These are phyloP conservation scores for Neotoxoptera formosana DNA, from an alignment of 1,140 invertebrate genomes.

Conservation along the genomic window DNA sequence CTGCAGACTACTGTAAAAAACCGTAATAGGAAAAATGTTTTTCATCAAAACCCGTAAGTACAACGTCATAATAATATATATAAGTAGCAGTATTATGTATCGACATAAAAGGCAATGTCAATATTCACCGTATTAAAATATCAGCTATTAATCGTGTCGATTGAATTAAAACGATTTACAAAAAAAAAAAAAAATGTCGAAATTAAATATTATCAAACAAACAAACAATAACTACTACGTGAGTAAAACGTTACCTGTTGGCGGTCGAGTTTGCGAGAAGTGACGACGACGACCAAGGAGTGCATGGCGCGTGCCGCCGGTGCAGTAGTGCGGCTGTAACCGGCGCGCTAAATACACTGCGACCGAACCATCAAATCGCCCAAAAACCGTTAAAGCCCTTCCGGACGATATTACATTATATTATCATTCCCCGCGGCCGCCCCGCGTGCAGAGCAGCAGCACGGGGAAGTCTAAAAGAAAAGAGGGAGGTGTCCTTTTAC, in stretches of 20 bases:
- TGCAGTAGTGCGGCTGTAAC: constrained; percentile 49
- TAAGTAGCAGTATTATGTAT: no score
- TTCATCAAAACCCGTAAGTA: no score
- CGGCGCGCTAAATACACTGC: constrained; percentile 57
- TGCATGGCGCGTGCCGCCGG: constrained; percentile 51
- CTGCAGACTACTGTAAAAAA: no score
- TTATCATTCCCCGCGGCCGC: background rate
- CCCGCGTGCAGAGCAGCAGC: background rate
- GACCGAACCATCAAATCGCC: constrained; percentile 48
- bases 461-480: background rate
- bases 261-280: constrained; percentile 52
- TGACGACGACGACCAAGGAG: constrained; percentile 44
- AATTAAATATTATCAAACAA: background rate
- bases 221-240: no score
- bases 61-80: no score
- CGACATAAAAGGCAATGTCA: no score
- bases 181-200: background rate
- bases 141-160: background rate
- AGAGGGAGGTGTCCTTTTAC: constrained; percentile 1
- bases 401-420: constrained; percentile 20
- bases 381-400: constrained; percentile 55
- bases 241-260: constrained; percentile 41
- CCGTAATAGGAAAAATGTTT: no score
- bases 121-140: background rate
- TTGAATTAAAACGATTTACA: background rate